These are phyloP conservation scores for Ibidorhyncha struthersii DNA, from an alignment of 2,113 vertebrate species.

Conservation along the genomic window DNA sequence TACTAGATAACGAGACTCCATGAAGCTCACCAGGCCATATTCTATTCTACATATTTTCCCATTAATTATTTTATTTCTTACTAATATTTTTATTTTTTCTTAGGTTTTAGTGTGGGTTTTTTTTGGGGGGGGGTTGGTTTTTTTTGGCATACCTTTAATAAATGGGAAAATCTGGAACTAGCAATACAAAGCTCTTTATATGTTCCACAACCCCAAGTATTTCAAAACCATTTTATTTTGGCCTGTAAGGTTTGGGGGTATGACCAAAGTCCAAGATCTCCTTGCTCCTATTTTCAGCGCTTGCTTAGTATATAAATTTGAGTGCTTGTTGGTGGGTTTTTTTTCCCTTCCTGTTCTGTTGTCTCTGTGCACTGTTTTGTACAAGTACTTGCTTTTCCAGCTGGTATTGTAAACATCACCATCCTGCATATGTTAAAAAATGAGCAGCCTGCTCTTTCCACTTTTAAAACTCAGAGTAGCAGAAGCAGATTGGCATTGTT, in stretches of 20 bases:
- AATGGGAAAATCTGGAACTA: background rate
- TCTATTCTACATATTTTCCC: background rate
- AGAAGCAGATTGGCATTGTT: conserved; percentile 54
- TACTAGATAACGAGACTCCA: background rate
- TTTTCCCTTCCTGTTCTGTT: background rate
- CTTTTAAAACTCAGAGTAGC: conserved; percentile 48
- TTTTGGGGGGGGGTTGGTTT: background rate
- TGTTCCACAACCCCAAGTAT: background rate
- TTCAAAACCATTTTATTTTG: background rate
- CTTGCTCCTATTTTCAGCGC: background rate
- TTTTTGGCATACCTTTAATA: accelerated
- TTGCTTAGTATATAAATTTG: background rate
- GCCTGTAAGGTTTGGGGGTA: accelerated
- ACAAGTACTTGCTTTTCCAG: conserved; percentile 30
- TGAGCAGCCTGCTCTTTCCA: conserved; percentile 37
- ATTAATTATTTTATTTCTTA: background rate
- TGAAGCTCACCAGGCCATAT: background rate
- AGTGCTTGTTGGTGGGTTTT: background rate
- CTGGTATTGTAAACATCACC: conserved; percentile 41
- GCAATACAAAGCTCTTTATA: background rate
- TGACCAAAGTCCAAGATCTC: background rate
- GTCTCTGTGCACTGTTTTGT: background rate
- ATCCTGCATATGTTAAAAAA: conserved; percentile 32
- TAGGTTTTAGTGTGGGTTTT: background rate
- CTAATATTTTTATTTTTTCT: background rate